Evolutionary conservation across 1,140 invertebrate genomes (phyloP).

Genomic region (Zaprionus kolodkinae): DNA sequence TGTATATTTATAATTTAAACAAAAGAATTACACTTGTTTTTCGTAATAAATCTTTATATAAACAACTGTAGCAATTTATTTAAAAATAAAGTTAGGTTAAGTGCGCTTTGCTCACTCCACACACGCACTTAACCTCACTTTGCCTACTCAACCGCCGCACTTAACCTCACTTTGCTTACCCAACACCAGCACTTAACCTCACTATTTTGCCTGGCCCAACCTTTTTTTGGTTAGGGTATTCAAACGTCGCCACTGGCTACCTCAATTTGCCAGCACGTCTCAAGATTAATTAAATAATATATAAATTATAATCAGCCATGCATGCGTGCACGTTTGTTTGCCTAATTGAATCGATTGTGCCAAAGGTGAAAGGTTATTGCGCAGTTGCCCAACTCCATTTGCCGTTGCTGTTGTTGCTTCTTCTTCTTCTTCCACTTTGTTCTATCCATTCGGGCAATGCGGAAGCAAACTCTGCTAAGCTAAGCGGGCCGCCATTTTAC

Average conservation of each 20-base stretch:
- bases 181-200: no score
- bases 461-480: background rate
- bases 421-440: background rate
- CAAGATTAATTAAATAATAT: slow-evolving; percentile 36
- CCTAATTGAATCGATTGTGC: slow-evolving; percentile 49
- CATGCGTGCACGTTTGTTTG: slow-evolving; percentile 38
- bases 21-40: no score
- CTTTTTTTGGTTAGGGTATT: slow-evolving; percentile 3
- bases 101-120: no score
- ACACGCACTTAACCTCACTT: no score
- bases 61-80: no score
- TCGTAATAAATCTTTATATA: no score
- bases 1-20: background rate
- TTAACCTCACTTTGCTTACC: no score
- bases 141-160: no score
- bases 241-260: background rate
- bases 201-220: background rate
- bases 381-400: slow-evolving; percentile 2
- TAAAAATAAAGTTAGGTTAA: no score
- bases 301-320: slow-evolving; percentile 17
- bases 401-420: background rate
- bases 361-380: slow-evolving; percentile 53
- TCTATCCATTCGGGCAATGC: background rate
- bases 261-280: background rate
- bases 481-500: background rate